A percentile compares a stretch with the other conserved stretches of the same genome.
These are phyloP conservation scores for Embidobia sp. DNA, from an alignment of 2,888 invertebrate genomes.

Conservation along the genomic window DNA sequence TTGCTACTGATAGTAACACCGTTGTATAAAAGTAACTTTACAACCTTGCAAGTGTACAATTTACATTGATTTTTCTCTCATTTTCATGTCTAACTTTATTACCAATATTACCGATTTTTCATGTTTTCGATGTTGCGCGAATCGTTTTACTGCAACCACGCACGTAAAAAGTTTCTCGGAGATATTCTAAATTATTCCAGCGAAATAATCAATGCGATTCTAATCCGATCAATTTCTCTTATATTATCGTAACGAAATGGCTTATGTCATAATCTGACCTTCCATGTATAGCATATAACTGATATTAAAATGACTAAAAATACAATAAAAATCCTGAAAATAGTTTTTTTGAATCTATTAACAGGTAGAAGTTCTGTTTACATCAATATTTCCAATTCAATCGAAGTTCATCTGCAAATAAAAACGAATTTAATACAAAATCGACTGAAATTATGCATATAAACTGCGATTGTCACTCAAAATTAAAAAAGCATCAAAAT, in stretches of 20 bases:
- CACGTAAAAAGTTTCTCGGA: not conserved
- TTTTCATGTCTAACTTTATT: constrained; percentile 1
- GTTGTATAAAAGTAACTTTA: constrained; percentile 1
- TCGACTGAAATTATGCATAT: too few species aligned
- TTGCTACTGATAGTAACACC: not conserved
- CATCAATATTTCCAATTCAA: too few species aligned
- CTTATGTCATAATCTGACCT: not conserved
- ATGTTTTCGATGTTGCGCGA: not conserved
- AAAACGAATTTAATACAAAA: too few species aligned
- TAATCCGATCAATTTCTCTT: constrained; percentile 14
- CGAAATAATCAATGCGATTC: constrained; percentile 4
- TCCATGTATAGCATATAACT: not conserved
- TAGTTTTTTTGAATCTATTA: too few species aligned
- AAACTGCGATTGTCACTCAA: too few species aligned
- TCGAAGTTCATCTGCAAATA: too few species aligned
- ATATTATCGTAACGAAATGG: not conserved
- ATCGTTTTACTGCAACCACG: not conserved
- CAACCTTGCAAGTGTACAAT: not conserved
- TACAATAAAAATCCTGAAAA: too few species aligned
- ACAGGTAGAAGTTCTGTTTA: too few species aligned
- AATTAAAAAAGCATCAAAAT: too few species aligned
- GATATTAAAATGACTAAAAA: too few species aligned
- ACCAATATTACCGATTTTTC: constrained; percentile 2
- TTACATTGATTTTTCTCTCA: constrained; percentile 3
- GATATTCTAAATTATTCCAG: not conserved